Base-by-base conservation (phyloP, 2,113 vertebrate species). In the Gallinago undulata region DNA sequence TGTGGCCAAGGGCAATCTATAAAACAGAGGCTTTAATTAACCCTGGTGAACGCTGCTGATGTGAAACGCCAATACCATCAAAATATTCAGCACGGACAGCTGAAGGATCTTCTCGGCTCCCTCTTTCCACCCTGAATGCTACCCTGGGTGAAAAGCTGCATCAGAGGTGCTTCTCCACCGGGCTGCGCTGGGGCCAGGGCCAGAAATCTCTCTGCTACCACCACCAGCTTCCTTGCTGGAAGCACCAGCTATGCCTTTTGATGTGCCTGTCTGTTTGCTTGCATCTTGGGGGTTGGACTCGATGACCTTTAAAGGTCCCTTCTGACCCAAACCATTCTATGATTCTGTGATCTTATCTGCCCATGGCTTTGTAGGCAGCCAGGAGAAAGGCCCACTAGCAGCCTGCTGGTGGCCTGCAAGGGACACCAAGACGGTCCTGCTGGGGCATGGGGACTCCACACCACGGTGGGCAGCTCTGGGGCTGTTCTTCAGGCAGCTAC, bases 1-100 rank as follows among this genome's bases (percentile, higher is more conserved):
- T 94, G 59, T 68, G 69, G 87, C 87, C 3, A 0, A 91, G 77
- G 80, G 69, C 87, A 94, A 82, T 81, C 91, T 74, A 81, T 95
- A 94, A 94, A 87, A 84, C 69, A 91, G 16, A 75, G 56, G 27
- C 60, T 95, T 89, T 94, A 97, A 97, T 95, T 95, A 96, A 92
- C 95, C 87, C 76, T 6, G 1, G 39, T 31, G 76, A 84, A 81
- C 33, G 35, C 64, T 53, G 86, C 68, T 41, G 83, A 86, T 0
- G 0, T 67, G 64, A 89, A 83, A 92, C 1, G 2, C 75, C 90
- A 69, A 77, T 90, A 76, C 19, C 10, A 30, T 90, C 47, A 64
- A 69, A 63, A 74, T 67, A 47, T 30, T 59, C 73, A 47, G 37
- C 60, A 39, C 9, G 47, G 64, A 21, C 8, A 70, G 60, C 47